Base-by-base conservation (phyloP, 2,888 invertebrate genomes). In the Phlogophora meticulosa region DNA sequence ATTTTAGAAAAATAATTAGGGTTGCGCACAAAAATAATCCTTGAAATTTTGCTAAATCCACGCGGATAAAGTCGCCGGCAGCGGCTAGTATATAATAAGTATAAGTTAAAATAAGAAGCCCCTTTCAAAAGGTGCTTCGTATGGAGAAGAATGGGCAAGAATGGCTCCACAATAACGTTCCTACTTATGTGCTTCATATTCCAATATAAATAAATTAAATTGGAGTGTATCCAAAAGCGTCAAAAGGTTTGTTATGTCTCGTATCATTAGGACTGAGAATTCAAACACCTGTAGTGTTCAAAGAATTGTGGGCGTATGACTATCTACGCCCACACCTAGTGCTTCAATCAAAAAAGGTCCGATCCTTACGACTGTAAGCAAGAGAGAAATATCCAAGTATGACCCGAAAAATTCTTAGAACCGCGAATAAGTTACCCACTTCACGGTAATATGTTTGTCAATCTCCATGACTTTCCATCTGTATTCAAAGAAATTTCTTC, bases 401-500 rank as follows among this genome's bases (percentile, higher is more conserved):
- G 13, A 4, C n/a, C 11, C 15, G 3, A 36, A 28, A 28, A 28
- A 13, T 40, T 40, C 20, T 28, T 11, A 13, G 9, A 43, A 24
- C 13, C 2, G 20, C 38, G 22, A 64, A 74, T 42, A 17, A 40
- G n/a, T 51, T n/a, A 22, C 22, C 15, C 22, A 48, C 22, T 45
- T 56, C 15, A 24, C 20, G 13, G 17, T 40, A 45, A 45, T 76
- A 70, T 28, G 48, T 28, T 28, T 28, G 2, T 77, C 77, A 46
- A 59, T 76, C 38, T 51, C 38, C 49, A 43, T 55, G 24, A 36
- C 36, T 36, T 65, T 46, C 36, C 38, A 66, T 48, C 48, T 32
- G 57, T 22, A 53, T 75, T 57, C 46, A 61, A 55, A 68, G 80
- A 45, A 61, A 60, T 43, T 51, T 55, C 45, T 17, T 45, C 20